Base-by-base conservation (phyloP, 2,888 invertebrate genomes). In the Eucera pruinosa region DNA sequence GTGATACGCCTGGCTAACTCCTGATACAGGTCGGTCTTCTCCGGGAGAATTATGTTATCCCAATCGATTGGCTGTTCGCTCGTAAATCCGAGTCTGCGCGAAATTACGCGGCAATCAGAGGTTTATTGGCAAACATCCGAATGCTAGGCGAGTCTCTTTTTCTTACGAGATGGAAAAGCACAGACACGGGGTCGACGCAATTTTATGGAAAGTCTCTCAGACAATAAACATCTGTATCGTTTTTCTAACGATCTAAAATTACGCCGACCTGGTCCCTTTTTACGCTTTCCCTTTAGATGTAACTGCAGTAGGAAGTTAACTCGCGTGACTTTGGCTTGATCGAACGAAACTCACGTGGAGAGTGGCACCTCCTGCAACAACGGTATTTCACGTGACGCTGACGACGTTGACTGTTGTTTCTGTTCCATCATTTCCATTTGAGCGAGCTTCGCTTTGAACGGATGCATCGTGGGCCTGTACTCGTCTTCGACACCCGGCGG, bases 1-100 rank as follows among this genome's bases (percentile, higher is more conserved):
- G 94, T 95, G 78, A 96, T 94, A 80, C 95, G 93, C 36, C 94
- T 93, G 84, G 94, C 94, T 77, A 96, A 93, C 87, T 95, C 95
- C 86, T 95, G 93, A 90, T 95, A 95, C 41, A 96, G 90, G 89
- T 96, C 95, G 82, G 94, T 94, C 91, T 96, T 96, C 84, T 95
- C 94, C 0, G 95, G 96, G 47, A 95, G 89, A 64, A 93, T 93
- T 15, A 95, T 93, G 76, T 94, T 93, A 80, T 93, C 93, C 95
- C 96, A 96, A 87, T 95, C 94, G 66, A 96, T 94, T 0, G 94
- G 93, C 60, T 94, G 94, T 2, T 93, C 93, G 13, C 91, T 86
- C 5, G 93, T 93, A 84, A 95, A 95, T 2, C 95, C 95, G 0
- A 95, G 92, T 74, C 94, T 94, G 41, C 36, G 48, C 55, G 67